phyloP scores from a whole-genome alignment of 2,113 vertebrate species.

The Conger conger region DNA sequence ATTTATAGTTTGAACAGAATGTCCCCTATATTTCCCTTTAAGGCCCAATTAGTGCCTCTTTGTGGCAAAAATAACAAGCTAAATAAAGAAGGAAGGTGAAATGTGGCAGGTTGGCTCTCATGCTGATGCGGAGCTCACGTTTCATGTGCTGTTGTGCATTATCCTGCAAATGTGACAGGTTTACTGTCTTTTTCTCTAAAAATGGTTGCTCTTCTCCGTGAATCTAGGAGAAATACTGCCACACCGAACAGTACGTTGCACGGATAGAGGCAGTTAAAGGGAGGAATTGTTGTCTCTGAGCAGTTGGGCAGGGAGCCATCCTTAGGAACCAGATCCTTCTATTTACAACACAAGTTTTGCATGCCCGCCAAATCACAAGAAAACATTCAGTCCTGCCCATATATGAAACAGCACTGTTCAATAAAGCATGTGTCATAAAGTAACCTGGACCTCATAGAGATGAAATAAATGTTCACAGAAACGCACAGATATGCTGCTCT shows the following conservation, averaged over 20 bases:
- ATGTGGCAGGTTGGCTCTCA: not conserved
- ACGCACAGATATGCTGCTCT: not conserved
- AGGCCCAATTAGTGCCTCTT: not conserved
- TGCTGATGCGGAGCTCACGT: not conserved
- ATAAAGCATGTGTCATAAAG: no score
- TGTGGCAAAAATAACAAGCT: not conserved
- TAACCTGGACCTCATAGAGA: not conserved
- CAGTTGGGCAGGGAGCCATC: not conserved
- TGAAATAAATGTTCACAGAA: not conserved
- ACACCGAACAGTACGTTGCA: slow-evolving; percentile 33
- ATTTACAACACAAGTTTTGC: not conserved
- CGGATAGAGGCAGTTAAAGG: slow-evolving; percentile 36
- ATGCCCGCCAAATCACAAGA: not conserved
- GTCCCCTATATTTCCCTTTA: not conserved
- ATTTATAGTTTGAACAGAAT: not conserved
- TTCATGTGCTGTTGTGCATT: not conserved
- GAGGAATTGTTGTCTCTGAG: slow-evolving; percentile 28
- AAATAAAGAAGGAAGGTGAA: not conserved
- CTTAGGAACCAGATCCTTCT: not conserved
- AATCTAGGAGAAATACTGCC: slow-evolving; percentile 27
- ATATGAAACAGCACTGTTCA: no score
- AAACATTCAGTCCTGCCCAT: no score
- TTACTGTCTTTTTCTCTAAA: not conserved
- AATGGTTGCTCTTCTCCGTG: slow-evolving; percentile 26
- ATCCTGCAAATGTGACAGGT: not conserved